A percentile compares a stretch with the other conserved stretches of the same genome.
phyloP scores from a whole-genome alignment of 2,113 vertebrate genomes.

The Candoia aspera region DNA sequence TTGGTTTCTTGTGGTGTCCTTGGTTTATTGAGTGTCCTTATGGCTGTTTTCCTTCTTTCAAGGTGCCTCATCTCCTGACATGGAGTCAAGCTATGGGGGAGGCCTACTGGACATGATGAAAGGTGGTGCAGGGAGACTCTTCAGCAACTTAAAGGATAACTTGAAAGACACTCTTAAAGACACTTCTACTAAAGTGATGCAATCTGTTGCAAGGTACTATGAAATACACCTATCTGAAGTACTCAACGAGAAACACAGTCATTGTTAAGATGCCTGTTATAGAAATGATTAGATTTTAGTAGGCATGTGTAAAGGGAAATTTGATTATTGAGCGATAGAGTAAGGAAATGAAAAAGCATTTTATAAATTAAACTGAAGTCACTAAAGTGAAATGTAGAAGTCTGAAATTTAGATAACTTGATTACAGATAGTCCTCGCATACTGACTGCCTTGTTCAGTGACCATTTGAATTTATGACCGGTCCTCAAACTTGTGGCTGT shows the following conservation, averaged over 20 bases:
- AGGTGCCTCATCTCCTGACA: conserved; percentile 85
- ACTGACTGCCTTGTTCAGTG: neutral
- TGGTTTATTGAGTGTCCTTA: neutral
- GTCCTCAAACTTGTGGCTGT: neutral
- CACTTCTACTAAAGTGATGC: conserved; percentile 97
- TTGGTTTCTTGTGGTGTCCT: neutral
- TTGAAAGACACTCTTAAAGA: conserved; percentile 97
- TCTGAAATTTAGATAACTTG: neutral
- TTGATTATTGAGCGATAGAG: neutral
- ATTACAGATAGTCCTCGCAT: neutral
- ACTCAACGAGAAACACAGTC: rapidly evolving
- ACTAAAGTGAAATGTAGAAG: neutral
- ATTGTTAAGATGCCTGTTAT: neutral
- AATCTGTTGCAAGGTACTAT: conserved; percentile 92
- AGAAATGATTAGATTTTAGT: neutral
- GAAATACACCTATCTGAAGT: neutral
- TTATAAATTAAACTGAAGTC: neutral
- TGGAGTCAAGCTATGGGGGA: conserved; percentile 91
- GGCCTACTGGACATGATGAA: conserved; percentile 98
- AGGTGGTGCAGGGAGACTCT: conserved; percentile 95
- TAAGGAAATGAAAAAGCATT: neutral
- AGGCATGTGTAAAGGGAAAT: neutral
- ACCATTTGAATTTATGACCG: neutral
- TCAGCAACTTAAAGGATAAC: conserved; percentile 99
- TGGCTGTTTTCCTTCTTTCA: conserved; percentile 43